Evolutionary conservation across 2,888 invertebrate genomes (phyloP), one percentile per base, ranked within the genome.

Genomic region (Cecidostiba fungosa): DNA sequence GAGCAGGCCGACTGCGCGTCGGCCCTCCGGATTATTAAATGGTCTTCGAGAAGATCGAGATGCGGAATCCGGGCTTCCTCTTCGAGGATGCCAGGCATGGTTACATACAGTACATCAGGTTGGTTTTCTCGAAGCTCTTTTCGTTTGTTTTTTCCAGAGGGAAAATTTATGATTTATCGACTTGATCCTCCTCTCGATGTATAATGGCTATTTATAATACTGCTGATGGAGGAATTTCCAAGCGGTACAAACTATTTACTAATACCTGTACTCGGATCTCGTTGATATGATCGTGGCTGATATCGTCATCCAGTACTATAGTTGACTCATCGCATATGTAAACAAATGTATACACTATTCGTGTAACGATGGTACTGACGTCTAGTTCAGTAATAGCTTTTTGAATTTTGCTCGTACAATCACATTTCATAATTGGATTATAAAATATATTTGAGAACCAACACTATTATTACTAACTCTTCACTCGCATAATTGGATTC

Each of bases 21-120:
- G 43, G 70, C 47, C 43, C n/a, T 69, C 54, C 29, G 36, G 43
- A 16, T 43, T 77, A 77, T 82, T 88, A 88, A 88, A 93, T 93
- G 93, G 93, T 93, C 83, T 92, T 92, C 90, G 92, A 93, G 90
- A 92, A 92, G 88, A 91, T 91, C 89, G 93, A 91, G 88, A 93
- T 93, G 93, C 90, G 93, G 90, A 92, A 93, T 90, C 93, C 93
- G 47, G 93, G 92, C 89, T 93, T 93, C 91, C 92, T 93, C 86
- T 89, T 93, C 89, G 93, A 93, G 90, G 92, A 93, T 87, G 92
- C 93, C 87, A 91, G 93, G 88, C 93, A 93, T 87, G 93, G 93
- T 88, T 93, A 93, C 86, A 93, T 93, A 88, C 93, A 93, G 84
- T 93, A 93, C 85, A 92, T 93, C 87, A 93, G 93, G 93, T 87